phyloP scores from a whole-genome alignment of 2,113 vertebrate genomes.

The Uria lomvia region DNA sequence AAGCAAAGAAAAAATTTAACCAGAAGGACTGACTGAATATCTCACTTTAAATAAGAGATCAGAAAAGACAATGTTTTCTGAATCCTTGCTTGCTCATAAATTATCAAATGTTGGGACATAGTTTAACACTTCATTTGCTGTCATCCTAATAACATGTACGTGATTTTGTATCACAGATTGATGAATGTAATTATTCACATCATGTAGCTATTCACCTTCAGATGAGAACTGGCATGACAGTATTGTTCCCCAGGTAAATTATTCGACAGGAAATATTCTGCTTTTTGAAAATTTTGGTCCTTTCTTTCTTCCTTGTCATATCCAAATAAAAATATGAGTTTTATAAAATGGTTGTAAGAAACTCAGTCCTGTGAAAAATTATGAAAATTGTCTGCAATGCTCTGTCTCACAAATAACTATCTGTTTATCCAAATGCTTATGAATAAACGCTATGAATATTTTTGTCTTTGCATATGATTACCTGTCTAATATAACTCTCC shows the following conservation, averaged over 20 bases:
- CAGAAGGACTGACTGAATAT: not conserved
- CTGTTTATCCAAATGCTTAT: not conserved
- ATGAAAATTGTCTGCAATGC: not conserved
- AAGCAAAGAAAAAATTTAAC: not conserved
- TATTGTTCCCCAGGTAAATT: not conserved
- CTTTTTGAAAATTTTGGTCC: not conserved
- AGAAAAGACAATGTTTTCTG: not conserved
- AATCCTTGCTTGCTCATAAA: not conserved
- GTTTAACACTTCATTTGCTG: not conserved
- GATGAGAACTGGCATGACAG: not conserved
- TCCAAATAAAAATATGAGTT: not conserved
- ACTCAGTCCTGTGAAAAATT: not conserved
- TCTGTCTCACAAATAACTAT: not conserved
- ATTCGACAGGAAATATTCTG: not conserved
- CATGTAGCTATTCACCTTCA: not conserved
- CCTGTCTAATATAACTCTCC: not conserved
- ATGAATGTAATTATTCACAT: not conserved
- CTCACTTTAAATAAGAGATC: not conserved
- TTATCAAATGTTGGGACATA: not conserved
- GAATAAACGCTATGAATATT: not conserved
- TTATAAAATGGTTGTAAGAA: not conserved
- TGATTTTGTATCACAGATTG: not conserved
- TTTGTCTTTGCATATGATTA: not conserved
- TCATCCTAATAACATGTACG: not conserved
- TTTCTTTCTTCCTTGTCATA: not conserved